phyloP scores from a whole-genome alignment of 1,140 invertebrate species.

The Aphelenchoides fujianensis region DNA sequence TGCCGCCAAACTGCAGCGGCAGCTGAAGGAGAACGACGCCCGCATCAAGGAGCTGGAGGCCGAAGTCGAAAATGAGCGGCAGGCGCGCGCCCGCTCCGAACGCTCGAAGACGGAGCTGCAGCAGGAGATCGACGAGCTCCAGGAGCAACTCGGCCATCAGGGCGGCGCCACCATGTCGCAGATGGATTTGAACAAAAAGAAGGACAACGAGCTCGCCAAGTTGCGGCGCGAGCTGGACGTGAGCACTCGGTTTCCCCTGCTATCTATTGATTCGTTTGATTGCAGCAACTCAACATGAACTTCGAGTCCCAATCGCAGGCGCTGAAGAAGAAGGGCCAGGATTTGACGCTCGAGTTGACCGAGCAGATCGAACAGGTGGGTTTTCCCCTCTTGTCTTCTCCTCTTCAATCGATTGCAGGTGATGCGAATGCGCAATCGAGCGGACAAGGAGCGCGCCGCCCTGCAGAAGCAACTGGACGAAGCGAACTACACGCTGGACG shows the following conservation, averaged over 20 bases:
- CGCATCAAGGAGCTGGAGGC: constrained; percentile 95
- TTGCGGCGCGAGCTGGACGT: constrained; percentile 91
- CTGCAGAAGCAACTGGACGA: constrained; percentile 90
- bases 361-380: constrained; percentile 89
- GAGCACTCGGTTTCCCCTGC: background rate
- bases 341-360: constrained; percentile 92
- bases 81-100: constrained; percentile 80
- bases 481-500: constrained; percentile 81
- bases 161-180: constrained; percentile 96
- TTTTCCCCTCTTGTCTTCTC: constrained; percentile 77
- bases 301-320: constrained; percentile 89
- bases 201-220: constrained; percentile 95
- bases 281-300: constrained; percentile 89
- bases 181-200: constrained; percentile 97
- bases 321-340: constrained; percentile 97
- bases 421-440: constrained; percentile 95
- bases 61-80: constrained; percentile 93
- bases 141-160: constrained; percentile 72
- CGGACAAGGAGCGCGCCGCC: constrained; percentile 86
- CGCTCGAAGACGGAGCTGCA: constrained; percentile 92
- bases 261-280: background rate
- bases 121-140: constrained; percentile 91
- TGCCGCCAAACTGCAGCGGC: constrained; percentile 89
- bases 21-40: constrained; percentile 95
- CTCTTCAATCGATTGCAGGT: constrained; percentile 95